phyloP scores from a whole-genome alignment of 2,888 invertebrate genomes.

The Nymphalis c-album region DNA sequence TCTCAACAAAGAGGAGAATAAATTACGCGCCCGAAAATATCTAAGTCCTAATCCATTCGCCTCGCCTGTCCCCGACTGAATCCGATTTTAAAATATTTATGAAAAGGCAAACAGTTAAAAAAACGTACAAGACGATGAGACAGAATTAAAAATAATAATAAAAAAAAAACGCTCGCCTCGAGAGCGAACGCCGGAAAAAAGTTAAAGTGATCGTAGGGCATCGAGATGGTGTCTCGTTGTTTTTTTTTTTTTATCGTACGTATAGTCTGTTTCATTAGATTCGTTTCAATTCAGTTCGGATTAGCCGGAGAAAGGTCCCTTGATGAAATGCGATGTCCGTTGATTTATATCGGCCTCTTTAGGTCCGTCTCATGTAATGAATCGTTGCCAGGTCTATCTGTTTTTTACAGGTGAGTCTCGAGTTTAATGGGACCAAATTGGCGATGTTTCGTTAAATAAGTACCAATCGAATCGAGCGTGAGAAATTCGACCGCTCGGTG shows the following conservation, averaged over 20 bases:
- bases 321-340: slow-evolving; percentile 73
- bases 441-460: slow-evolving; percentile 38
- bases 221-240: slow-evolving; percentile 65
- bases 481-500: slow-evolving; percentile 31
- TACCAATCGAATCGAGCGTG: slow-evolving; percentile 34
- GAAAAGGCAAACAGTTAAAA: slow-evolving; percentile 67
- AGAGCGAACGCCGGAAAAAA: slow-evolving; percentile 75
- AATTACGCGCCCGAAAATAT: slow-evolving; percentile 79
- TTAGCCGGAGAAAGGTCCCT: slow-evolving; percentile 73
- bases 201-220: slow-evolving; percentile 78
- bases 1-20: slow-evolving; percentile 77
- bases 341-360: slow-evolving; percentile 75
- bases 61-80: slow-evolving; percentile 76
- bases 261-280: slow-evolving; percentile 77
- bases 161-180: slow-evolving; percentile 66
- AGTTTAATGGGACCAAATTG: slow-evolving; percentile 39
- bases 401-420: slow-evolving; percentile 45
- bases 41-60: slow-evolving; percentile 80
- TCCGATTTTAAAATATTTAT: slow-evolving; percentile 81
- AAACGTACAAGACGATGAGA: slow-evolving; percentile 65
- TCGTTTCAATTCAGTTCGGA: slow-evolving; percentile 78
- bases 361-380: slow-evolving; percentile 68
- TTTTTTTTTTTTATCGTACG: slow-evolving; percentile 66
- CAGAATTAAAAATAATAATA: slow-evolving; percentile 74
- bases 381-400: slow-evolving; percentile 63